Conservation (phyloP, 2,113 vertebrate genomes). For the Paradoxurus hermaphroditus region DNA sequence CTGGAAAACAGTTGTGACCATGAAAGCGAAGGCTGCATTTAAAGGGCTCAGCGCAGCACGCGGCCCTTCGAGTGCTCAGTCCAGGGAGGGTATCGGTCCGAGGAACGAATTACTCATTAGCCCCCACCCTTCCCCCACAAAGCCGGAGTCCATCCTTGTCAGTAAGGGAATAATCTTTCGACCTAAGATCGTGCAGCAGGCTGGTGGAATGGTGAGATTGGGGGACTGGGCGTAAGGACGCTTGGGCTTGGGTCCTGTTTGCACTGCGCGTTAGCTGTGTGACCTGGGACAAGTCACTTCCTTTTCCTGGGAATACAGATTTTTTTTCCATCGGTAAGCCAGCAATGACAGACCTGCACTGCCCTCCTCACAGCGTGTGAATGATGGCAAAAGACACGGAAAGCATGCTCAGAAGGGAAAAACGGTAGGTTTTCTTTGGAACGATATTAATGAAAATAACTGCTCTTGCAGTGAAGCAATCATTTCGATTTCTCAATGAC, state of each 20-base stretch:
- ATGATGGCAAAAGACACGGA: not conserved
- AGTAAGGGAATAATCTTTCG: conserved; percentile 13
- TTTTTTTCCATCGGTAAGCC: not conserved
- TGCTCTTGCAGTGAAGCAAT: conserved; percentile 6
- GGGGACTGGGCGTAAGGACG: not conserved
- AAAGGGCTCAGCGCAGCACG: not conserved
- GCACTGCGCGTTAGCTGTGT: not conserved
- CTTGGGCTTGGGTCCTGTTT: not conserved
- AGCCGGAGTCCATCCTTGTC: conserved; percentile 20
- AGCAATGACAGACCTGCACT: not conserved
- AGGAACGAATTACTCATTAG: conserved; percentile 33
- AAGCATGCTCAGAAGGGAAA: not conserved
- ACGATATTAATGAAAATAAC: conserved; percentile 34
- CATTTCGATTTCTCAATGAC: conserved; percentile 32
- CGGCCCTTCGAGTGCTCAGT: not conserved
- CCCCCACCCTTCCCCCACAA: not conserved
- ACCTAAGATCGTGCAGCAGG: not conserved
- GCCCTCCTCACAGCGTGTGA: not conserved
- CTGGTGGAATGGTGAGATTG: not conserved
- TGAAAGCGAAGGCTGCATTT: conserved; percentile 17
- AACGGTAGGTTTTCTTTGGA: conserved; percentile 37
- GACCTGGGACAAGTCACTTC: conserved; percentile 25
- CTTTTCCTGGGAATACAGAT: not conserved
- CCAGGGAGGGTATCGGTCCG: conserved; percentile 10
- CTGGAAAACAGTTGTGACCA: not conserved